Percentiles rank a stretch among this genome's conserved stretches.
phyloP scores from a whole-genome alignment of 2,797 vertebrate species.

The Heteromormyrus szaboi region DNA sequence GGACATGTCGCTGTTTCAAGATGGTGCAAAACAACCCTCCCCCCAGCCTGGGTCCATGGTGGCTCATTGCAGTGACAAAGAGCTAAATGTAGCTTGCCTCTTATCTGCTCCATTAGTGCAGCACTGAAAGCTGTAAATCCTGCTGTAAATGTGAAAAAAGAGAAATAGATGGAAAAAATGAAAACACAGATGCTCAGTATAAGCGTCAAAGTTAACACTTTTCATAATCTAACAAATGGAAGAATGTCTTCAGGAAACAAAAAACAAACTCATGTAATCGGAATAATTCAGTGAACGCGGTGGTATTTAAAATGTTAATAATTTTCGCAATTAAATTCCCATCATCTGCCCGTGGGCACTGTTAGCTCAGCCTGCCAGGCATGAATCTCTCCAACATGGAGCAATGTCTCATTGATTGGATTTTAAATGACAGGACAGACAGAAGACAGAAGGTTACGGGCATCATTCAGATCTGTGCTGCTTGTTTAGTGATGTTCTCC shows the following conservation, averaged over 20 bases:
- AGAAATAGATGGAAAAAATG: background rate
- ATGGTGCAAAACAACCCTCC: background rate
- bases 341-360: background rate
- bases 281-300: background rate
- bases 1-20: background rate
- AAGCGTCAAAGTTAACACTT: background rate
- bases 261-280: background rate
- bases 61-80: background rate
- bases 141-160: background rate
- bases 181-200: background rate
- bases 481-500: background rate
- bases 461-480: background rate
- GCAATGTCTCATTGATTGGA: background rate
- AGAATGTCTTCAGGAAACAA: background rate
- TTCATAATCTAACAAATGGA: background rate
- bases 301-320: conserved; percentile 4
- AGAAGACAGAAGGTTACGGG: background rate
- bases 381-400: background rate
- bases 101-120: background rate
- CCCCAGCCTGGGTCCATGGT: background rate
- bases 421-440: background rate
- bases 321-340: background rate
- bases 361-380: background rate
- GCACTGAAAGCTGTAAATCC: background rate
- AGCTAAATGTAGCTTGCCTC: background rate